These are phyloP conservation scores for Pemphigus obesinymphae DNA, from an alignment of 1,140 invertebrate species.

Conservation along the genomic window DNA sequence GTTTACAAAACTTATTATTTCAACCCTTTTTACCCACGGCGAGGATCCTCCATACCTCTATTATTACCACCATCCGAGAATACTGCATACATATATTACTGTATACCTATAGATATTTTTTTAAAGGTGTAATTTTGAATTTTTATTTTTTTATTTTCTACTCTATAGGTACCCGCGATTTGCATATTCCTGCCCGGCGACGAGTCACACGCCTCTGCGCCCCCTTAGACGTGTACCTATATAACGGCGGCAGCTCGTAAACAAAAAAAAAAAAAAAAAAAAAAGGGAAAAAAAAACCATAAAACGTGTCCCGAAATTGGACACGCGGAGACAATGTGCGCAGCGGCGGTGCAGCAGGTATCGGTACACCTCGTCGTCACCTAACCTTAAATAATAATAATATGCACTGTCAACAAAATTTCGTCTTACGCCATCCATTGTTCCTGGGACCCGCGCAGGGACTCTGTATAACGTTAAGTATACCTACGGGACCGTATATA, in stretches of 20 bases:
- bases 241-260: too few species aligned
- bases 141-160: too few species aligned
- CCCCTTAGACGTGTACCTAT: neutral
- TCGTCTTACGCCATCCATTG: neutral
- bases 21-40: too few species aligned
- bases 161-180: neutral
- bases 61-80: too few species aligned
- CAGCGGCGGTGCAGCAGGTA: neutral
- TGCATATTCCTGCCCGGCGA: constrained; percentile 10
- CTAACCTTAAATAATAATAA: neutral
- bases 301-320: neutral
- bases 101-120: too few species aligned
- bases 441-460: neutral
- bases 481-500: neutral
- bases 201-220: neutral
- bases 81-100: too few species aligned
- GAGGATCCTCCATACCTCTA: too few species aligned
- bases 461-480: neutral
- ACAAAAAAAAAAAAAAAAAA: too few species aligned
- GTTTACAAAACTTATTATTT: too few species aligned
- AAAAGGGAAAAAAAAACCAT: neutral
- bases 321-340: neutral
- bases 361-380: too few species aligned
- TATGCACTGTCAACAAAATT: neutral
- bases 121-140: too few species aligned